Conservation (phyloP, 2,113 vertebrate genomes). For the Anguilla rostrata region DNA sequence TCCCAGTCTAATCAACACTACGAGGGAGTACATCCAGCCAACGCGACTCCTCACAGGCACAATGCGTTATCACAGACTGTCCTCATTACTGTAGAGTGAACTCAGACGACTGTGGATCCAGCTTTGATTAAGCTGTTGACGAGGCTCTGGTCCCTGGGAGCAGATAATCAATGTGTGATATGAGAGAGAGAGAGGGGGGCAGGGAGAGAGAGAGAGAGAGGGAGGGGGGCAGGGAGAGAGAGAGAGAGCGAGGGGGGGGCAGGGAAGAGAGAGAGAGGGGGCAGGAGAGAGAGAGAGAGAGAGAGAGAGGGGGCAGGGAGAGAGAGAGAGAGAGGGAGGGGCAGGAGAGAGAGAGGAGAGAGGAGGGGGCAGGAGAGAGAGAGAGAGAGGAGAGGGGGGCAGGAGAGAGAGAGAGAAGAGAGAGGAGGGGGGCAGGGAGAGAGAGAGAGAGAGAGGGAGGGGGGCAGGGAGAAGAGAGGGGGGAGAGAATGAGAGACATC, state of each 20-base stretch:
- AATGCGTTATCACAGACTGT: too few relatives aligned
- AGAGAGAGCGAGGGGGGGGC: too few relatives aligned
- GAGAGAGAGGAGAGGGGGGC: background rate
- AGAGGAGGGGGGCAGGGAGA: constrained; percentile 25
- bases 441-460: too few relatives aligned
- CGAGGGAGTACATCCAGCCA: too few relatives aligned
- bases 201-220: background rate
- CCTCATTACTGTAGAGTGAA: too few relatives aligned
- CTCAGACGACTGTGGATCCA: too few relatives aligned
- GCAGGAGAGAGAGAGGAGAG: constrained; percentile 19
- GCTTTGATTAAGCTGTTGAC: background rate
- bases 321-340: background rate
- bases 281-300: background rate
- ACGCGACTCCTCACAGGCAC: too few relatives aligned
- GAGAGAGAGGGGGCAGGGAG: background rate
- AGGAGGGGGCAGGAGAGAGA: constrained; percentile 12
- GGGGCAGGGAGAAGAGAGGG: background rate
- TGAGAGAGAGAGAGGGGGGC: constrained; percentile 13
- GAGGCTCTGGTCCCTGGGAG: background rate
- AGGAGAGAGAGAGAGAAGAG: background rate
- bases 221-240: background rate
- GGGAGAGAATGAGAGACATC: constrained; percentile 15
- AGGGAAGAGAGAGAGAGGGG: too few relatives aligned
- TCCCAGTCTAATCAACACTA: too few relatives aligned
- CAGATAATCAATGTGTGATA: background rate